These are phyloP conservation scores for Teleopsis dalmanni DNA, from an alignment of 1,140 invertebrate genomes.

Conservation along the genomic window DNA sequence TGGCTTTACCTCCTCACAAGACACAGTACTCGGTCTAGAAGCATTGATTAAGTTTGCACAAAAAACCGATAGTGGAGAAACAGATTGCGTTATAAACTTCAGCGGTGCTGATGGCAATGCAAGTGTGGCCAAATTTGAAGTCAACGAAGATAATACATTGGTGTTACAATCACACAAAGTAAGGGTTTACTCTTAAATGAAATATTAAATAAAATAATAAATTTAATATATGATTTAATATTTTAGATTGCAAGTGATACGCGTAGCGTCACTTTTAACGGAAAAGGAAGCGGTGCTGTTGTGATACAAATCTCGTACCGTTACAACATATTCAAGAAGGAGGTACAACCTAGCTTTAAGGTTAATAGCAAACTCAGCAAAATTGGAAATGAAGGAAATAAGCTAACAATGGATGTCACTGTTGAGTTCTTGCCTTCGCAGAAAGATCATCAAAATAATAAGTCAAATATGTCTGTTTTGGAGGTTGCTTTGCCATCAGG, in stretches of 20 bases:
- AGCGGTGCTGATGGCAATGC: neutral
- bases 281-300: conserved; percentile 62
- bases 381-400: conserved; percentile 62
- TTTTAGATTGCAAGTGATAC: conserved; percentile 2
- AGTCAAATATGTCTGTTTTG: conserved; percentile 82
- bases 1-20: conserved; percentile 64
- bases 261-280: conserved; percentile 51
- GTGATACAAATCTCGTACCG: conserved; percentile 66
- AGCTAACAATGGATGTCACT: conserved; percentile 67
- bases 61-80: neutral
- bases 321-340: conserved; percentile 71
- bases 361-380: conserved; percentile 67
- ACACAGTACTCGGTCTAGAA: conserved; percentile 56
- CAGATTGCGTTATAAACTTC: neutral
- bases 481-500: conserved; percentile 78
- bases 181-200: neutral
- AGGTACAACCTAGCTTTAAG: conserved; percentile 65
- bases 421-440: conserved; percentile 43
- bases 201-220: neutral
- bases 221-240: neutral
- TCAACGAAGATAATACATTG: conserved; percentile 37
- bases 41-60: conserved; percentile 52
- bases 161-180: conserved; percentile 37
- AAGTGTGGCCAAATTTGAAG: conserved; percentile 22
- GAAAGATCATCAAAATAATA: conserved; percentile 17